Base-by-base conservation (phyloP, 2,113 vertebrate genomes). In the Holacanthus passer region DNA sequence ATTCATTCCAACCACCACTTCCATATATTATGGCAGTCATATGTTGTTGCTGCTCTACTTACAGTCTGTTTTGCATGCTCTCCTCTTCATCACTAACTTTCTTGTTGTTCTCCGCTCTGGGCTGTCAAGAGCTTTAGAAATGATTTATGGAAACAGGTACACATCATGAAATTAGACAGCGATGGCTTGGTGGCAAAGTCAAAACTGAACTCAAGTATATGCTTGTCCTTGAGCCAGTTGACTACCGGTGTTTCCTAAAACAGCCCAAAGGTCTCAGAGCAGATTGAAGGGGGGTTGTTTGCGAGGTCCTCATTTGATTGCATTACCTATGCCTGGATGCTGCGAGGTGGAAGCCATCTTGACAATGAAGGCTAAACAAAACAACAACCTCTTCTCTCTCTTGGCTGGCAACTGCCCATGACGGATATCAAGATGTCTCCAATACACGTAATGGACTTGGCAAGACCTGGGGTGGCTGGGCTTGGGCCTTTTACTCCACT, bases 391-490 rank as follows among this genome's bases (percentile, higher is more conserved):
- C 73, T 76, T 50, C 81, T 80, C 39, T 81, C 56, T 82, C 48
- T 59, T 10, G 75, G 80, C 88, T 87, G 86, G 79, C 86, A 80
- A 65, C 63, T 87, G n/a, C 56, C 68, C 58, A 55, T 91, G 87
- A 90, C 89, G 52, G 87, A 93, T 91, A 88, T 90, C 84, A 62
- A 86, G 87, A 91, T 64, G 86, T 91, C 92, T 94, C 90, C 93
- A 95, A 95, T 95, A 94, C 93, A 52, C 87, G 58, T 95, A 95
- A 95, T 96, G 95, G 93, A 93, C 92, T 94, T 95, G 95, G 95
- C 94, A 94, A 77, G 82, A 81, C 81, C 82, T 14, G 37, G 70
- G 86, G 84, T 75, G 85, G 86, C 84, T 70, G 73, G 81, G 87
- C 91, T 67, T 2, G n/a, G 87, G 89, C 89, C 85, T 87, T 89